Base-by-base conservation (phyloP, 2,888 invertebrate species). In the Tetrapedia diversipes region DNA sequence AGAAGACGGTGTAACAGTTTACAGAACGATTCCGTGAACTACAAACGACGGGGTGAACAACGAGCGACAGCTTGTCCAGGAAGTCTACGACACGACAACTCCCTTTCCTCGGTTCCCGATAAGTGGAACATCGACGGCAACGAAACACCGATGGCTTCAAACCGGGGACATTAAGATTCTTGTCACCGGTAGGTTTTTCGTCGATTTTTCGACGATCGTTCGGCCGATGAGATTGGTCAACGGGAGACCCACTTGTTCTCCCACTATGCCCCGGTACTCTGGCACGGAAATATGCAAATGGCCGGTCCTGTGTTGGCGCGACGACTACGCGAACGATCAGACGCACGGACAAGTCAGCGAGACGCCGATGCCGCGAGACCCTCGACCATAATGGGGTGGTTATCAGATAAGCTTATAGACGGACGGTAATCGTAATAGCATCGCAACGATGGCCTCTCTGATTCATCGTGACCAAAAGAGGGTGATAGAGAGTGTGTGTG, bases 361-460 rank as follows among this genome's bases (percentile, higher is more conserved):
- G n/a, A 79, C 77, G 84, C 70, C 79, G 80, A 77, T 83, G 80
- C 82, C 85, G 82, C 80, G 84, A 80, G 82, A 86, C 82, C 79
- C 41, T 41, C 66, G 74, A 71, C 82, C 81, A 85, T 89, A 89
- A 89, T 85, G 82, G 86, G 83, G 79, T 81, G 84, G 84, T 86
- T 87, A 89, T 91, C 90, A 87, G 91, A 91, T 91, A 91, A 90
- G 91, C 86, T 87, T 88, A 86, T 86, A 84, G 87, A 82, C 87
- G 85, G 82, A 80, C 87, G 85, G 89, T 90, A 90, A 91, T 91
- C 91, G 90, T 90, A 91, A 91, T 91, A 88, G 88, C 90, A 90
- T 91, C 90, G 89, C 86, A 84, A 87, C 84, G 88, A 85, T 86
- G 82, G 85, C 87, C 86, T 68, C 82, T 80, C 76, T 78, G 81